Base-by-base conservation (phyloP, 1,140 invertebrate genomes). In the Episyrphus balteatus region DNA sequence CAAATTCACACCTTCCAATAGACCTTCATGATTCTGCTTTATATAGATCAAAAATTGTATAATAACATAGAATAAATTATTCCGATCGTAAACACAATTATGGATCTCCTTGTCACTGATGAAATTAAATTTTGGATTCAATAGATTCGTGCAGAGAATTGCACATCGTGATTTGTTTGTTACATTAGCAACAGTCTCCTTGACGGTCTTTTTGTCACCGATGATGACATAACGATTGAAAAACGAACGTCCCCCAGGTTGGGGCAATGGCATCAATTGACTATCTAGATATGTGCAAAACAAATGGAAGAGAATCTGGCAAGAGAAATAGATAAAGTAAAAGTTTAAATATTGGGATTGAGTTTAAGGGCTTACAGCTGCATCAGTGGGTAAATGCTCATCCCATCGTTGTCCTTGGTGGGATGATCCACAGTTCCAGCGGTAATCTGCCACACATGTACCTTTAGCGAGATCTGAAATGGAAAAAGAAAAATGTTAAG, bases 201-300 rank as follows among this genome's bases (percentile, higher is more conserved):
- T 68, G 43, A 74, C 60, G 55, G 64, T 70, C 34, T 61, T 59
- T 31, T 68, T 68, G 34, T 66, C 62, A 38, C 62, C 59, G 31
- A 63, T 56, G 2, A 46, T 52, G 1, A 68, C 65, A 52, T 68
- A 68, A 36, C 71, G 70, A 0, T 73, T 74, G n/a, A 80, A 76
- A 62, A 92, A 91, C 5, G 86, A 77, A 51, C 83, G 78, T 2
- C 81, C 81, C 53, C 88, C 86, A 8, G 84, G 83, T 69, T 81
- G 83, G 0, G 85, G 80, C 38, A 88, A 73, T 5, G 83, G 80
- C 57, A 86, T 80, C 7, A 91, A 64, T 62, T 87, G 79, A 3
- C 81, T 81, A 58, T 92, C 87, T 70, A 92, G 71, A 58, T 91
- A 91, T 5, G 81, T 80, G 42, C 83, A 83, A 37, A 89, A 75